Evolutionary conservation across 2,888 invertebrate genomes (phyloP).

Genomic region (Nemurella pictetii): DNA sequence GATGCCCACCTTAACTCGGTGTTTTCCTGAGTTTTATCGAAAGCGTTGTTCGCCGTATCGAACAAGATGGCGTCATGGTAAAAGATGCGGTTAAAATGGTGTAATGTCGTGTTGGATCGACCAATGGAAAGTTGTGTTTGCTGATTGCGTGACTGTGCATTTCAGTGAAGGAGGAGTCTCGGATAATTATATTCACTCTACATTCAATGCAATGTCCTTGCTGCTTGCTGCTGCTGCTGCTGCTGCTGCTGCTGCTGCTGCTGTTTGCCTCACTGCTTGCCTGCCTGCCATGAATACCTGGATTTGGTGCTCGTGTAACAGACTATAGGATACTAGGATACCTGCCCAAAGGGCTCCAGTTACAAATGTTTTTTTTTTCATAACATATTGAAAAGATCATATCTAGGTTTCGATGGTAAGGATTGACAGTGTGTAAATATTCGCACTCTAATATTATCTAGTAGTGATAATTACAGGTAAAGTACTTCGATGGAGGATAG

Average conservation of each 20-base stretch:
- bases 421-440: no score
- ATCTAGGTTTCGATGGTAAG: no score
- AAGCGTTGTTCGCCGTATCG: not conserved
- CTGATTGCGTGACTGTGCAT: constrained; percentile 31
- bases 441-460: no score
- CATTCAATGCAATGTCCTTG: constrained; percentile 18
- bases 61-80: constrained; percentile 33
- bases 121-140: constrained; percentile 22
- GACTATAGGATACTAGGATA: no score
- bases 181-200: constrained; percentile 32
- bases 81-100: constrained; percentile 25
- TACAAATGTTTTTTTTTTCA: no score
- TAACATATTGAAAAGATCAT: no score
- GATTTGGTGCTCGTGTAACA: not conserved
- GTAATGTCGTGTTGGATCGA: not conserved
- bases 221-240: no score
- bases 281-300: not conserved
- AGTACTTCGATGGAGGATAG: no score
- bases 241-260: no score
- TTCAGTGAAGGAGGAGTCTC: constrained; percentile 30
- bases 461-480: no score
- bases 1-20: not conserved
- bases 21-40: not conserved
- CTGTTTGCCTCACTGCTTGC: no score
- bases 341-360: not conserved